Percentiles rank a stretch among this genome's conserved stretches.
Conservation (phyloP, 2,888 invertebrate genomes). For the Aporophyla lueneburgensis region DNA sequence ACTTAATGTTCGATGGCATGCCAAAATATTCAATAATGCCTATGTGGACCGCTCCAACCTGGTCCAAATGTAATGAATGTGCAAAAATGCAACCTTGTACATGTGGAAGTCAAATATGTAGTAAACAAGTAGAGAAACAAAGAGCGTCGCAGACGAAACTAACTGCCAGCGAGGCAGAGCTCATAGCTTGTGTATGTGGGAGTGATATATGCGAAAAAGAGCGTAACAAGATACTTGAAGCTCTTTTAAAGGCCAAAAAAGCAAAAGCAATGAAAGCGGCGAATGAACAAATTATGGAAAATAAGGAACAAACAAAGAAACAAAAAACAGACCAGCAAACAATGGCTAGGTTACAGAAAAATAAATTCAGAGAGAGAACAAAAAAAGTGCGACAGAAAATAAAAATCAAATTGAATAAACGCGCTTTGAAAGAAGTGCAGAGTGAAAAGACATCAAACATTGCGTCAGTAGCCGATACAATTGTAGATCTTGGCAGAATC, state of each 20-base stretch:
- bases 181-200: slow-evolving; percentile 49
- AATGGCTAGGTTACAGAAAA: neutral
- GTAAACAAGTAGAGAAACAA: slow-evolving; percentile 7
- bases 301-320: neutral
- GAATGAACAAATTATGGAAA: neutral
- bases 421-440: slow-evolving; percentile 30
- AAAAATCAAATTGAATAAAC: slow-evolving; percentile 22
- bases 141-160: slow-evolving; percentile 39
- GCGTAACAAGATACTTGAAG: slow-evolving; percentile 31
- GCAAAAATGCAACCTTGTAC: neutral
- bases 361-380: neutral
- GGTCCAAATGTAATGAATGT: neutral
- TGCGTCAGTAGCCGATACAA: slow-evolving; percentile 1
- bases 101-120: slow-evolving; percentile 47
- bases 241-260: slow-evolving; percentile 43
- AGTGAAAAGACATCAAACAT: neutral
- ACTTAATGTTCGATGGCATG: slow-evolving; percentile 24
- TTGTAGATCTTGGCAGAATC: slow-evolving; percentile 25
- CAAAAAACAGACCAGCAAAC: neutral
- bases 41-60: neutral
- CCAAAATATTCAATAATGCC: slow-evolving; percentile 35
- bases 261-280: slow-evolving; percentile 1
- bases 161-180: slow-evolving; percentile 37
- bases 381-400: neutral
- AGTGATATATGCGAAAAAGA: slow-evolving; percentile 48